Evolutionary conservation across 2,888 invertebrate species (phyloP).

Genomic region (Oscheius sp.): DNA sequence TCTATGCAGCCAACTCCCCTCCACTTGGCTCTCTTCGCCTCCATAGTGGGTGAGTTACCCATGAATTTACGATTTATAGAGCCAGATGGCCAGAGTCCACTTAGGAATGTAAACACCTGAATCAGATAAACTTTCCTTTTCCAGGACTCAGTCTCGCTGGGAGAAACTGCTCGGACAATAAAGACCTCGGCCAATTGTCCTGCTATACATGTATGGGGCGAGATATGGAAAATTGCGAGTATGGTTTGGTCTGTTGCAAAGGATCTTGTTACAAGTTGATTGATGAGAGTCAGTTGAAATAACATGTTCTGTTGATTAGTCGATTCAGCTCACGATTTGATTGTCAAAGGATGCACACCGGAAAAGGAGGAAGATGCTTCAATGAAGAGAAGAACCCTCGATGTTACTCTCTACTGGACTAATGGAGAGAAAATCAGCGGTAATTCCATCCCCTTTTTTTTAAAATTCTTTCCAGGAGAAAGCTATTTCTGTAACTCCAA

Average conservation of each 20-base stretch:
- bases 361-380: slow-evolving; percentile 57
- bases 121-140: background rate
- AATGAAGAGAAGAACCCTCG: slow-evolving; percentile 58
- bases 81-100: background rate
- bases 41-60: slow-evolving; percentile 9
- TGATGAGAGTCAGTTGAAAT: slow-evolving; percentile 46
- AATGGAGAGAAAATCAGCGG: slow-evolving; percentile 56
- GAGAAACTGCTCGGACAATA: slow-evolving; percentile 41
- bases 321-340: slow-evolving; percentile 49
- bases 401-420: slow-evolving; percentile 56
- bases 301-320: background rate
- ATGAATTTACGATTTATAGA: slow-evolving; percentile 5
- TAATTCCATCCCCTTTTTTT: slow-evolving; percentile 9
- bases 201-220: slow-evolving; percentile 59
- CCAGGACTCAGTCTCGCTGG: slow-evolving; percentile 2
- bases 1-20: slow-evolving; percentile 2
- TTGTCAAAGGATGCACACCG: slow-evolving; percentile 59
- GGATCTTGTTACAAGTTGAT: slow-evolving; percentile 62
- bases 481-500: slow-evolving; percentile 58
- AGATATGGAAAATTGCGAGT: slow-evolving; percentile 57
- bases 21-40: slow-evolving; percentile 9
- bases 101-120: background rate
- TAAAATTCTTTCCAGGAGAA: slow-evolving; percentile 49
- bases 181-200: slow-evolving; percentile 35
- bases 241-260: slow-evolving; percentile 58